Evolutionary conservation across 2,797 vertebrate genomes (phyloP), one percentile per base, ranked within the genome.

Genomic region (Limosa lapponica): DNA sequence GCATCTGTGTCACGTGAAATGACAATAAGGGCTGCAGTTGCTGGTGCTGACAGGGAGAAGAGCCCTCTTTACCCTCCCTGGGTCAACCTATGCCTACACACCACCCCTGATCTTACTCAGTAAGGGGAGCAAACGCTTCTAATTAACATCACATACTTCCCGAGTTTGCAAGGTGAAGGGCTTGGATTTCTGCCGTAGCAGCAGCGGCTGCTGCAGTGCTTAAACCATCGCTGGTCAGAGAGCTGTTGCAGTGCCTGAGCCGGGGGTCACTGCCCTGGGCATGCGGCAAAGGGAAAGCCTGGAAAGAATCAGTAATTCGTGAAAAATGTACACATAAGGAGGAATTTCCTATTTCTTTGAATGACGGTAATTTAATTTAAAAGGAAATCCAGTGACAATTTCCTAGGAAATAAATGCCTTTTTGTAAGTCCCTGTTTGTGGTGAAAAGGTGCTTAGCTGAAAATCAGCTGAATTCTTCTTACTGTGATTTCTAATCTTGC

Each of bases 331-430:
- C 74, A 57, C 43, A 37, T 62, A 91, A 88, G 49, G 36, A 87
- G 73, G 94, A 91, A 91, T 80, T 94, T 90, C 90, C 77, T 88
- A 82, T 84, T 90, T 77, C 77, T 90, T 93, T 82, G 83, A 77
- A 71, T 85, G n/a, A 16, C 2, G 66, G 52, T 81, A 92, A 95
- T 92, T 95, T 70, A 89, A 95, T 96, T 94, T 94, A 77, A 79
- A 91, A 82, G 82, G 83, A 95, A 96, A 93, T 89, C 81, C 83
- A 94, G 49, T 1, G 25, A 80, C 71, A 92, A 64, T 58, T 90
- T 94, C 77, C 61, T 69, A 87, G 89, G 74, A 93, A 93, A 89
- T 94, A 90, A 89, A 77, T 82, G 66, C 37, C 52, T 64, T 92
- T 90, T 82, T 90, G 64, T 74, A 95, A 95, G 82, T 81, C 73